Evolutionary conservation across 2,797 vertebrate genomes (phyloP), one percentile per base, ranked within the genome.

Genomic region (Paguma larvata): DNA sequence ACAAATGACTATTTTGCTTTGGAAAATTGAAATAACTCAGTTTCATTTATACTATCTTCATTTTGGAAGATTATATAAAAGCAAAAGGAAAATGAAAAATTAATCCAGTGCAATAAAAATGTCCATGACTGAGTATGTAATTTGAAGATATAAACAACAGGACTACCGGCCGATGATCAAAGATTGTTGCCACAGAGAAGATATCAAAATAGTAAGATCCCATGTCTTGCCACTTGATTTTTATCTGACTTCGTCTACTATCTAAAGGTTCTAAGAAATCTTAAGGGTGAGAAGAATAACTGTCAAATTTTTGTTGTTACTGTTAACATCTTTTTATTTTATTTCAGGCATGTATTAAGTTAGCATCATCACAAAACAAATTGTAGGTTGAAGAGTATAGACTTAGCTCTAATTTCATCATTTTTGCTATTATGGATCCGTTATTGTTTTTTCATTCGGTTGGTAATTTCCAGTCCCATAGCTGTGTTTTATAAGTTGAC

Each of bases 61-160:
- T 75, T 96, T 77, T 51, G 21, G 87, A 78, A 89, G n/a, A 97
- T 84, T 84, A 78, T 83, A 27, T 86, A 91, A 92, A 95, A 70
- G 59, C 18, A 85, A 95, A 94, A 85, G 30, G 13, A 51, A 48
- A 92, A 23, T 34, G 3, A 11, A 51, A 83, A 95, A 59, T 78
- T 84, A 91, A 53, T 30, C 13, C 14, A 59, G 30, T 63, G 65
- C 21, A 75, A 83, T 93, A 84, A 94, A 97, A 97, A 91, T 70
- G 15, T 30, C 27, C 14, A 23, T 44, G 41, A 32, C 6, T 63
- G 15, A 84, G 14, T 41, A 48, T 23, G 30, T 94, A 88, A 78
- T 63, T 48, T 90, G 41, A 85, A 97, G 27, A 85, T 56, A 75
- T 56, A 86, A 44, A 72, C n/a, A 82, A 30, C 13, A 56, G 41